Evolutionary conservation across 2,888 invertebrate species (phyloP).

Genomic region (Coecobrya sp.): DNA sequence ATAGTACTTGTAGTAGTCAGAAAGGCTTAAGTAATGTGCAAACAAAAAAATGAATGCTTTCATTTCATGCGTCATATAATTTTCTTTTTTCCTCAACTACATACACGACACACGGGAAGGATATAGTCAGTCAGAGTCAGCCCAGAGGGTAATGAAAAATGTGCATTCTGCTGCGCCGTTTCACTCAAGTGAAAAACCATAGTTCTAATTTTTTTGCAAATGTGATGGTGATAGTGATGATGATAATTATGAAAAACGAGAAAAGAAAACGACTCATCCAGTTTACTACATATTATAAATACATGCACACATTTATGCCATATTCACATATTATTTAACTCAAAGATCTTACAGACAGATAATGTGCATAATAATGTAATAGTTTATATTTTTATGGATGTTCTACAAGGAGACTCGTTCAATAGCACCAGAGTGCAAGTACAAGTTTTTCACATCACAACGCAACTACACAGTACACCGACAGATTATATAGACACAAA

Average conservation of each 20-base stretch:
- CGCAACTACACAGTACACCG: not conserved
- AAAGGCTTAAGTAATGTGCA: conserved; percentile 67
- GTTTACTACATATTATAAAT: not conserved
- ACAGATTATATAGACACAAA: not conserved
- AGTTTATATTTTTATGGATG: not conserved
- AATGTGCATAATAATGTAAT: conserved; percentile 67
- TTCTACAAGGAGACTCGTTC: not conserved
- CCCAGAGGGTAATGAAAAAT: conserved; percentile 59
- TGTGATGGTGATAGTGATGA: conserved; percentile 29
- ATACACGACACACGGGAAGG: conserved; percentile 1
- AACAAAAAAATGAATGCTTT: conserved; percentile 72
- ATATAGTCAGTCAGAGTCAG: conserved; percentile 17
- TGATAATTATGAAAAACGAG: conserved; percentile 34
- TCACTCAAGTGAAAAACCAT: conserved; percentile 70
- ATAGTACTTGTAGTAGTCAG: conserved; percentile 13
- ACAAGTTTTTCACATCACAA: not conserved
- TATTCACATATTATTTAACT: not conserved
- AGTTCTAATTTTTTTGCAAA: conserved; percentile 58
- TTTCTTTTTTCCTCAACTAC: conserved; percentile 35
- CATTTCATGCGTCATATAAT: conserved; percentile 69
- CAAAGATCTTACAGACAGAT: conserved; percentile 46
- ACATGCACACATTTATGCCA: too few relatives aligned
- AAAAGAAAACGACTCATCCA: conserved; percentile 39
- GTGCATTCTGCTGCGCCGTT: conserved; percentile 56
- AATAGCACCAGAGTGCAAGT: not conserved